Evolutionary conservation across 2,113 vertebrate genomes (phyloP).

Genomic region (Prietella phreatophila): DNA sequence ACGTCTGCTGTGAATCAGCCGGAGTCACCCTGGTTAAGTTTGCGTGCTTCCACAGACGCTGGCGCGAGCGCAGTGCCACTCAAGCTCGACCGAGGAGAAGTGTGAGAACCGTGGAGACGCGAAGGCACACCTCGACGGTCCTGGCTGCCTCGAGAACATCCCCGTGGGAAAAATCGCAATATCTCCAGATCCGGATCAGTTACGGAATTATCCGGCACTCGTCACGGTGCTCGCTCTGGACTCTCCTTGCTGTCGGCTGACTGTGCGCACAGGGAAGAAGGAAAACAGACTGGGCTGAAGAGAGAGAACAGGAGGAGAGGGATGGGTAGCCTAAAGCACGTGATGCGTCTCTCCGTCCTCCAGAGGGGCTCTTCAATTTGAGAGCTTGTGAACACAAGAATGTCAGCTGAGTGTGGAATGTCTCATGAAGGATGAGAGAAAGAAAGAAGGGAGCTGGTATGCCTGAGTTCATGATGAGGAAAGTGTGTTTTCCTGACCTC

Average conservation of each 20-base stretch:
- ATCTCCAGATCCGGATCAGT: slow-evolving; percentile 49
- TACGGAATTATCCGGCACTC: not conserved
- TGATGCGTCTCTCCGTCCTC: slow-evolving; percentile 42
- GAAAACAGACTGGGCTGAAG: not conserved
- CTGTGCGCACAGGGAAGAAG: not conserved
- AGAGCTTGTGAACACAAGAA: slow-evolving; percentile 58
- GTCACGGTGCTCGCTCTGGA: slow-evolving; percentile 9
- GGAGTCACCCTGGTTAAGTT: not conserved
- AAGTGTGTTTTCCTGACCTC: not conserved
- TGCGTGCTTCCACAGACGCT: not conserved
- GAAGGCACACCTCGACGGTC: slow-evolving; percentile 29
- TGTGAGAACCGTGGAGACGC: not conserved
- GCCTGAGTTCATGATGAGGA: not conserved
- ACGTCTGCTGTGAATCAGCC: not conserved
- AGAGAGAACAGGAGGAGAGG: slow-evolving; percentile 40
- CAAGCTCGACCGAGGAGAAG: not conserved
- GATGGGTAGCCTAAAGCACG: slow-evolving; percentile 40
- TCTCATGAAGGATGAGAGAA: slow-evolving; percentile 56
- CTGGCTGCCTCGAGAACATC: slow-evolving; percentile 18
- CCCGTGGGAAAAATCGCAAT: slow-evolving; percentile 40
- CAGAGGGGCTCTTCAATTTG: slow-evolving; percentile 47
- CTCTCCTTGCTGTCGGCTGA: slow-evolving; percentile 18
- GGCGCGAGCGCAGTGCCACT: slow-evolving; percentile 35
- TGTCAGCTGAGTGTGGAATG: slow-evolving; percentile 66
- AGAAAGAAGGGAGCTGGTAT: slow-evolving; percentile 40